Evolutionary conservation across 1,140 invertebrate species (phyloP).

Genomic region (Papilio dardanus): DNA sequence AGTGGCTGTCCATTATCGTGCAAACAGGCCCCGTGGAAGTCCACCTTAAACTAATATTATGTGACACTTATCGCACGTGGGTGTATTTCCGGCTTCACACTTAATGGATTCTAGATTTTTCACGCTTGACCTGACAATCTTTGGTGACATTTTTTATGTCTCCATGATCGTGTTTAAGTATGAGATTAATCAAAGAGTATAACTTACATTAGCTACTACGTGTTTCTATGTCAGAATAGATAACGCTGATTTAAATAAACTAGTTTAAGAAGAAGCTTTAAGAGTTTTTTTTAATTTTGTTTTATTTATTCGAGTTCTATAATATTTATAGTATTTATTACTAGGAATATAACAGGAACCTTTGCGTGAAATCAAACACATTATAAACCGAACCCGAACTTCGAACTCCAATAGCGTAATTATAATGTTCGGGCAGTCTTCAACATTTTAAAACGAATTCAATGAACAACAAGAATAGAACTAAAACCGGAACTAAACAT

Average conservation of each 20-base stretch:
- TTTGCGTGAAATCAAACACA: no score
- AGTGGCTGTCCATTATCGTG: background rate
- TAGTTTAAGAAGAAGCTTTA: background rate
- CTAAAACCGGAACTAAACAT: constrained; percentile 8
- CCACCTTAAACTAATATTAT: background rate
- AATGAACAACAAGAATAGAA: constrained; percentile 7
- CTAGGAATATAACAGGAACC: no score
- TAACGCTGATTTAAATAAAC: background rate
- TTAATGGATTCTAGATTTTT: constrained; percentile 31
- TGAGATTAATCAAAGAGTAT: background rate
- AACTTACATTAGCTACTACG: constrained; percentile 15
- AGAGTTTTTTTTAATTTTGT: background rate
- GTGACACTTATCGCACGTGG: constrained; percentile 27
- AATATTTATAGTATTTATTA: background rate
- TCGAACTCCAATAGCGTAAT: background rate
- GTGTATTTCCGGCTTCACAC: constrained; percentile 28
- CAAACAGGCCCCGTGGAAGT: background rate
- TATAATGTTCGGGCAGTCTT: background rate
- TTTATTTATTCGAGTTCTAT: background rate
- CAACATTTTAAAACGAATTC: background rate
- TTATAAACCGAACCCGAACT: no score
- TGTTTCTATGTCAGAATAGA: background rate
- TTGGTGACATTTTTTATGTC: constrained; percentile 12
- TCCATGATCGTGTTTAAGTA: constrained; percentile 8
- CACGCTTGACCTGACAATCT: constrained; percentile 24